phyloP scores from a whole-genome alignment of 2,113 vertebrate genomes.

The Centropus bengalensis region DNA sequence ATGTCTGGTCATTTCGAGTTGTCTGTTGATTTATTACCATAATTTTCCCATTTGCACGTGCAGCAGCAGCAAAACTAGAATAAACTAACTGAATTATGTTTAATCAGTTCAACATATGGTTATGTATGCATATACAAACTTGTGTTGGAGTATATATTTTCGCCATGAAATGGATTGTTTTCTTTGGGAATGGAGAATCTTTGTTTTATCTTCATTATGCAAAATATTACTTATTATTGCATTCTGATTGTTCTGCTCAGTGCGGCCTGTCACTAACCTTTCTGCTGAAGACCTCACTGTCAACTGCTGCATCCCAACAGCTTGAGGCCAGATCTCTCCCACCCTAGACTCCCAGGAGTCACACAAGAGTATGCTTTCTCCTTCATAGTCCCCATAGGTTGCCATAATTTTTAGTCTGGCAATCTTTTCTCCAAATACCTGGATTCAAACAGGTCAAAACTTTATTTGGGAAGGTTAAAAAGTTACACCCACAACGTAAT shows the following conservation, averaged over 20 bases:
- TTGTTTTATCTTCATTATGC: neutral
- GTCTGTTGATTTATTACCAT: neutral
- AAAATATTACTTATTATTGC: neutral
- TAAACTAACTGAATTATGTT: neutral
- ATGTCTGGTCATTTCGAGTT: neutral
- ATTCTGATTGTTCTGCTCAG: neutral
- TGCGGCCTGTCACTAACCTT: neutral
- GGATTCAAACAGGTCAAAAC: neutral
- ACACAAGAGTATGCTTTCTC: neutral
- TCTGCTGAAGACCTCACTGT: neutral
- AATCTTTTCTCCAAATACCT: neutral
- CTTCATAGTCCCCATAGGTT: neutral
- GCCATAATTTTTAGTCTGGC: neutral
- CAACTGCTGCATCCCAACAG: neutral
- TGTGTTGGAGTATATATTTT: neutral
- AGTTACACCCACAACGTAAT: neutral
- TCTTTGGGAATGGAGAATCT: neutral
- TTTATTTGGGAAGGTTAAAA: neutral
- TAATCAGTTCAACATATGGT: neutral
- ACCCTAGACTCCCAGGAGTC: neutral
- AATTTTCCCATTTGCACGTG: neutral
- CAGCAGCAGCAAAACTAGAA: neutral
- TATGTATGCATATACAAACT: neutral
- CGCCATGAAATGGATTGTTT: neutral
- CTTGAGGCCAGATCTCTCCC: neutral